Evolutionary conservation across 1,140 invertebrate genomes (phyloP), one percentile per base, ranked within the genome.

Genomic region (Eumaeus atala): DNA sequence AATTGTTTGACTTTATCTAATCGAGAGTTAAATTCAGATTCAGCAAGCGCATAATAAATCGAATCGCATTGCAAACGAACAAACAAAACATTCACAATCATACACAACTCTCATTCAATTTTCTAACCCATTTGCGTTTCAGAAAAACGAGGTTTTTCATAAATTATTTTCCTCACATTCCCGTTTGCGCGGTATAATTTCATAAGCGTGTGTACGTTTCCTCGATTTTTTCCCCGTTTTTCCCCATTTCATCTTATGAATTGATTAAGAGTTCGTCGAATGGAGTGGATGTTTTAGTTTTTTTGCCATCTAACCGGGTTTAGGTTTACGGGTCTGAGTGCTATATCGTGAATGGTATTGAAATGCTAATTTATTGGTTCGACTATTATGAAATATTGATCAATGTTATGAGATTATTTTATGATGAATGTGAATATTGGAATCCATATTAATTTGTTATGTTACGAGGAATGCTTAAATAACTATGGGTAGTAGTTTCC

Each of bases 41-140:
- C 16, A 9, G 4, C 47, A 48, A 16, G 12, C 6, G 17, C n/a
- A n/a, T 6, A 48, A 18, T 16, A 48, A n/a, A 11, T 14, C 21
- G 12, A 35, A 49, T 12, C 5, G n/a, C 14, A 37, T 34, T 9
- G n/a, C 28, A 35, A 44, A 47, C 14, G n/a, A 44, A 40, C 33
- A 21, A 44, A 44, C 11, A 33, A 54, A 54, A 34, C 21, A 47
- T 18, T 11, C 18, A 54, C 58, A 60, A 67, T 58, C 17, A 16
- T 14, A 56, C 49, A 49, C 59, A 70, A 66, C 64, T 61, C 65
- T 78, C 73, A 85, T 80, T 85, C 79, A 83, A 85, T 85, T 85
- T 85, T 85, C 79, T 83, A 85, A 85, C 82, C 82, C 77, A 85
- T 85, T 85, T 85, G 78, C 74, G 74, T 75, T 74, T 75, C 81